These are phyloP conservation scores for Drosophila borborema DNA, from an alignment of 2,888 invertebrate species.

Conservation along the genomic window DNA sequence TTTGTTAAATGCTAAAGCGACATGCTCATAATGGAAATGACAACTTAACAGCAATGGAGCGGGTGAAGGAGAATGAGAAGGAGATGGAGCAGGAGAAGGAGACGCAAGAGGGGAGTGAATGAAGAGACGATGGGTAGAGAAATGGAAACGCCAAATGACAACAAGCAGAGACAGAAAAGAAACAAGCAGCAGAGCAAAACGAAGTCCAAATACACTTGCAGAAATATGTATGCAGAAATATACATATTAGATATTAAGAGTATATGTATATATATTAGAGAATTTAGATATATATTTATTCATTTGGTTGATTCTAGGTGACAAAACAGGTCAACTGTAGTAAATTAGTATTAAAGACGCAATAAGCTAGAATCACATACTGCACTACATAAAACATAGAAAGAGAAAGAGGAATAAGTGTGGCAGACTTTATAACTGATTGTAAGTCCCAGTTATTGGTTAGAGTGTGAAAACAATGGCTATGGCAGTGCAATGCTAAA, in stretches of 20 bases:
- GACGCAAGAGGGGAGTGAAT: background rate
- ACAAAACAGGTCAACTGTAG: no score
- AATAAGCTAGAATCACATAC: no score
- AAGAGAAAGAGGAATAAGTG: background rate
- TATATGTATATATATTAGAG: no score
- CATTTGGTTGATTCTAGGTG: no score
- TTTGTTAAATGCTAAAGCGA: slow-evolving; percentile 84
- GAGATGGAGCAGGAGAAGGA: background rate
- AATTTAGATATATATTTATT: no score
- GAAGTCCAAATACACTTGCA: slow-evolving; percentile 16
- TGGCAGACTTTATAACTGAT: background rate
- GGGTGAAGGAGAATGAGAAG: background rate
- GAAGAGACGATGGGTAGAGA: slow-evolving; percentile 5
- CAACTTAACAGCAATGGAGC: slow-evolving; percentile 74
- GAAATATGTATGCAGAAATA: background rate
- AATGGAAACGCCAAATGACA: slow-evolving; percentile 8
- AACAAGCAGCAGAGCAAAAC: background rate
- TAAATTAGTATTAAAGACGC: no score
- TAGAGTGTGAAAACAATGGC: background rate
- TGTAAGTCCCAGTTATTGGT: background rate
- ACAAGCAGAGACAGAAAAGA: background rate
- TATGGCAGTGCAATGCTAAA: slow-evolving; percentile 58
- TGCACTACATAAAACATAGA: no score
- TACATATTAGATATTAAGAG: no score
- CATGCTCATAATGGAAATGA: slow-evolving; percentile 83